Percentiles rank a stretch among this genome's conserved stretches.
These are phyloP conservation scores for Tringa solitaria DNA, from an alignment of 2,113 vertebrate genomes.

Conservation along the genomic window DNA sequence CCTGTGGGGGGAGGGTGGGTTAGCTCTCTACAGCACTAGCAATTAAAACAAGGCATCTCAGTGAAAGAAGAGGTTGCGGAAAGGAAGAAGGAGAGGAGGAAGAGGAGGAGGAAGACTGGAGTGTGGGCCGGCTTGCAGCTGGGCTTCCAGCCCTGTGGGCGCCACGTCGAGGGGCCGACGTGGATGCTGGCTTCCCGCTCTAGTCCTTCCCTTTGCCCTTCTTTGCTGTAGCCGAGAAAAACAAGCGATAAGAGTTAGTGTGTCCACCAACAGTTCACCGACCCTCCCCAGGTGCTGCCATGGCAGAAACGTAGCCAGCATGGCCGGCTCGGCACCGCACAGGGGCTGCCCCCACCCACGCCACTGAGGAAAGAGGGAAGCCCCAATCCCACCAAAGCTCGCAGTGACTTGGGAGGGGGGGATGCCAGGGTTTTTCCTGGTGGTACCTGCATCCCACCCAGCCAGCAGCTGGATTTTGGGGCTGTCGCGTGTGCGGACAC, in stretches of 20 bases:
- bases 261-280: rapidly evolving
- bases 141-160: conserved; percentile 3
- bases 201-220: conserved; percentile 85
- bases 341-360: rapidly evolving
- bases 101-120: conserved; percentile 24
- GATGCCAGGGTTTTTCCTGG: background rate
- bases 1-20: background rate
- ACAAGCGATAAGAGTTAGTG: conserved; percentile 23
- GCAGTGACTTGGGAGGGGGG: rapidly evolving
- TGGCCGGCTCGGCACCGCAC: rapidly evolving
- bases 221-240: conserved; percentile 75
- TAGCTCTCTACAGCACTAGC: conserved; percentile 66
- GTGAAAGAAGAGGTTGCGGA: conserved; percentile 34
- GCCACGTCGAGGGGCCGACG: background rate
- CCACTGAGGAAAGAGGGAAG: background rate
- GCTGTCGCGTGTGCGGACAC: background rate
- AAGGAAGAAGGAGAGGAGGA: conserved; percentile 5
- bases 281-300: background rate
- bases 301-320: rapidly evolving
- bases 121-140: background rate
- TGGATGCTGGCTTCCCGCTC: background rate
- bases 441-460: background rate
- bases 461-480: background rate
- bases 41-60: conserved; percentile 69
- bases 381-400: background rate